phyloP scores from a whole-genome alignment of 2,113 vertebrate genomes.

The Cinclus mexicanus region DNA sequence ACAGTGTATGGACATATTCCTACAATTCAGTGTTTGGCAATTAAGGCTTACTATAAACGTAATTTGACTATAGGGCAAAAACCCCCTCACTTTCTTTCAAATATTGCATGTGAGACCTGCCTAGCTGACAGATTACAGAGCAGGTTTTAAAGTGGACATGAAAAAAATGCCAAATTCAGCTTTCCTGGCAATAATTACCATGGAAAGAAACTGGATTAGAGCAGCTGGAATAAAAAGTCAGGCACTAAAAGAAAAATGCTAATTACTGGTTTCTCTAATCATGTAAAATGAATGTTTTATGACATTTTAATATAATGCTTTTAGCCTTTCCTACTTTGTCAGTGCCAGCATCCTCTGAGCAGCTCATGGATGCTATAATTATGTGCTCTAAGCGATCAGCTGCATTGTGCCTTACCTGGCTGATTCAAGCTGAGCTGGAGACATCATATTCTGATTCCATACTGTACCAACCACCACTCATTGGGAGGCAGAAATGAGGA shows the following conservation, averaged over 20 bases:
- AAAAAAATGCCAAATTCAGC: constrained; percentile 59
- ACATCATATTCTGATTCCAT: neutral
- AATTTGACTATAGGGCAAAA: constrained; percentile 18
- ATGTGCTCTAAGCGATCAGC: neutral
- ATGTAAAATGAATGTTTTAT: constrained; percentile 59
- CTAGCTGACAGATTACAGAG: constrained; percentile 60
- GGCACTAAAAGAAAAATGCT: constrained; percentile 50
- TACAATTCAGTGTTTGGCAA: neutral
- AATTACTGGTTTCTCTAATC: constrained; percentile 18
- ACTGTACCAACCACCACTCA: neutral
- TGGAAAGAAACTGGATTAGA: constrained; percentile 24
- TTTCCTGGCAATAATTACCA: constrained; percentile 44
- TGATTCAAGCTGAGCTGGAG: constrained; percentile 5
- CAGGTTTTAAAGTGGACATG: constrained; percentile 66
- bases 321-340: constrained; percentile 37
- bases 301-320: constrained; percentile 56
- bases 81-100: neutral
- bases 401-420: constrained; percentile 48
- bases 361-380: constrained; percentile 46
- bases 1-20: neutral
- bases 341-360: constrained; percentile 42
- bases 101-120: neutral
- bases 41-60: neutral
- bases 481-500: neutral
- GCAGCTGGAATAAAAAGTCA: constrained; percentile 23